phyloP scores from a whole-genome alignment of 2,797 vertebrate genomes.

The Sternotherus odoratus region DNA sequence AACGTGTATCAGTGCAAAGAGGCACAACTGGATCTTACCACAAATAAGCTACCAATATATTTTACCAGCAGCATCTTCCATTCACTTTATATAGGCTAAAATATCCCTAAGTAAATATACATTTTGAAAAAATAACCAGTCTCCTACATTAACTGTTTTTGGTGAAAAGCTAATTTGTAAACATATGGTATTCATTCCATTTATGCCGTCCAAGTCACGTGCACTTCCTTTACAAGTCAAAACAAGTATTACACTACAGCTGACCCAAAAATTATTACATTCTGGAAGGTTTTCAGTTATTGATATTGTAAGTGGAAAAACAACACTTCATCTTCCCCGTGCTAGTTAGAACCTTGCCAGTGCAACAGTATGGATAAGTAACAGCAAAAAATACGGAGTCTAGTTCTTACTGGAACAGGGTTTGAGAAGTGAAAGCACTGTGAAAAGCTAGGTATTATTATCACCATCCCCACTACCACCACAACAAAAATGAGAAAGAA shows the following conservation, averaged over 20 bases:
- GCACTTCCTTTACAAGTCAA: slow-evolving; percentile 59
- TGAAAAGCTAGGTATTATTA: not conserved
- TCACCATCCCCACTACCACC: too few relatives aligned
- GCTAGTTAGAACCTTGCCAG: not conserved
- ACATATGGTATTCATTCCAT: slow-evolving; percentile 54
- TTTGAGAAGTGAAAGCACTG: not conserved
- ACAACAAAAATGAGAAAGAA: not conserved
- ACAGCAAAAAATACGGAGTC: not conserved
- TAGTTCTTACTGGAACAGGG: not conserved
- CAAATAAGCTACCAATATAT: not conserved
- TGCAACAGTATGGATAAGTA: not conserved
- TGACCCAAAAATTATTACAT: slow-evolving; percentile 51
- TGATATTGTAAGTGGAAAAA: slow-evolving; percentile 38
- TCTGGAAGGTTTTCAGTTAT: slow-evolving; percentile 38
- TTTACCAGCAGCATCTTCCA: not conserved
- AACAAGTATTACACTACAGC: slow-evolving; percentile 50
- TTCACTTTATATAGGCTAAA: not conserved
- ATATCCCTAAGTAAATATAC: not conserved
- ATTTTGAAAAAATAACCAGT: slow-evolving; percentile 22
- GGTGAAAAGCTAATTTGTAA: slow-evolving; percentile 42
- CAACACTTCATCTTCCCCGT: slow-evolving; percentile 1
- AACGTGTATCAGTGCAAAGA: not conserved
- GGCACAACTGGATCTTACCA: not conserved
- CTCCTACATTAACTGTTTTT: slow-evolving; percentile 19
- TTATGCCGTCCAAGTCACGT: slow-evolving; percentile 50